Base-by-base conservation (phyloP, 2,888 invertebrate species). In the Argyresthia albistria region DNA sequence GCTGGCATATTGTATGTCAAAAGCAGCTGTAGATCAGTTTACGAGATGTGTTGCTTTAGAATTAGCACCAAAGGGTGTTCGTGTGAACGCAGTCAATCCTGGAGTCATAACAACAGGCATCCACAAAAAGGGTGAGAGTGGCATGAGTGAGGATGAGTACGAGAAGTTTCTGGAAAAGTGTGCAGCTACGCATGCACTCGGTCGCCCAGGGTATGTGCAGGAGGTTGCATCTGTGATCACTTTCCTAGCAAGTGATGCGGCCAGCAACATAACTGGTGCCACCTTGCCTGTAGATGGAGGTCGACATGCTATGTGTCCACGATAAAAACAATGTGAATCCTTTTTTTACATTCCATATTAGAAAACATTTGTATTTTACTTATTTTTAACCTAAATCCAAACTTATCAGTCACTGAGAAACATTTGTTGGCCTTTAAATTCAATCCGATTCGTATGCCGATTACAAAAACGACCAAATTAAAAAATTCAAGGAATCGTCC, bases 1-100 rank as follows among this genome's bases (percentile, higher is more conserved):
- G n/a, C 76, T 97, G 52, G 93, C 97, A 0, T 99, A 99, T 73
- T 93, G 93, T 64, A 93, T 98, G 89, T 96, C 97, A 7, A 99
- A 99, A 87, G 89, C 96, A 45, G 97, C 97, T 6, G 76, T 98
- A 8, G 98, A 99, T 82, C 98, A 98, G 70, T 92, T 99, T 60
- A 99, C 98, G 0, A 90, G 93, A 69, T 97, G 97, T 71, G 89
- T 93, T 3, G 97, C 98, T 8, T 76, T 99, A 25, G 98, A 96
- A 66, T 78, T 96, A 53, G 95, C 92, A 25, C 65, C 89, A 0
- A 93, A 93, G 70, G 91, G 92, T 58, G 94, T 97, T 0, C 88
- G 97, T 36, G 96, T 96, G 0, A 98, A 98, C 75, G 90, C 94
- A 52, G 96, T 97, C 0, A 97, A 97, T 78, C 98, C 98, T 43